A percentile compares a stretch with the other conserved stretches of the same genome.
Evolutionary conservation across 2,113 vertebrate genomes (phyloP).

Genomic region (Pimephales promelas): DNA sequence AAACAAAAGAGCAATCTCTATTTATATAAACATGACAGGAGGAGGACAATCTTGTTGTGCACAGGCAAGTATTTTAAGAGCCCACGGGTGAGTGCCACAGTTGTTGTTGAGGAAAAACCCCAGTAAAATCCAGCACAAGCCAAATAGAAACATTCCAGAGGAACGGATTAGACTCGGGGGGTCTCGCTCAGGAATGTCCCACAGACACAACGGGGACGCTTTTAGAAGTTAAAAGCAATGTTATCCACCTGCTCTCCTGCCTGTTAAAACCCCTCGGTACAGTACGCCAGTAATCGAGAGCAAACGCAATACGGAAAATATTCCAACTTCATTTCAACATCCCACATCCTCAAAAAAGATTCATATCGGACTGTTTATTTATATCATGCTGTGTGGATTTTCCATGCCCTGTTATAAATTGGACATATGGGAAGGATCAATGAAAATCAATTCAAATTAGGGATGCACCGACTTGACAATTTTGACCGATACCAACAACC

Average conservation of each 20-base stretch:
- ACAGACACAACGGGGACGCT: slow-evolving; percentile 7
- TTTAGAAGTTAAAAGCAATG: slow-evolving; percentile 23
- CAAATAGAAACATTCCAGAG: slow-evolving; percentile 52
- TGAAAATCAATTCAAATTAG: background rate
- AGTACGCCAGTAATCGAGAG: background rate
- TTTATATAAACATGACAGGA: slow-evolving; percentile 39
- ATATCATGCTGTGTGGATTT: background rate
- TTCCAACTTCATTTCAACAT: background rate
- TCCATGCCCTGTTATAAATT: background rate
- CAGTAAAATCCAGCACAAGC: slow-evolving; percentile 30
- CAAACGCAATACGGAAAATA: background rate
- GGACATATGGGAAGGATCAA: slow-evolving; percentile 3
- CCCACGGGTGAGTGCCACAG: slow-evolving; percentile 13
- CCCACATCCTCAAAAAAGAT: background rate
- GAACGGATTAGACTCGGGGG: slow-evolving; percentile 19
- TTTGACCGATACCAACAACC: too few species aligned
- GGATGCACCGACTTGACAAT: too few species aligned
- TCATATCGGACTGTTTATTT: background rate
- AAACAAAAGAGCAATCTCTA: slow-evolving; percentile 45
- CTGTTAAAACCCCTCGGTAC: too few species aligned
- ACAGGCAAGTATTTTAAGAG: slow-evolving; percentile 49
- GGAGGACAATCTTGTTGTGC: background rate
- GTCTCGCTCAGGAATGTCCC: slow-evolving; percentile 25
- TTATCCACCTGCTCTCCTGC: background rate
- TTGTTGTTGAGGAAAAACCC: slow-evolving; percentile 37